Base-by-base conservation (phyloP, 2,888 invertebrate species). In the Macrophya annulata region DNA sequence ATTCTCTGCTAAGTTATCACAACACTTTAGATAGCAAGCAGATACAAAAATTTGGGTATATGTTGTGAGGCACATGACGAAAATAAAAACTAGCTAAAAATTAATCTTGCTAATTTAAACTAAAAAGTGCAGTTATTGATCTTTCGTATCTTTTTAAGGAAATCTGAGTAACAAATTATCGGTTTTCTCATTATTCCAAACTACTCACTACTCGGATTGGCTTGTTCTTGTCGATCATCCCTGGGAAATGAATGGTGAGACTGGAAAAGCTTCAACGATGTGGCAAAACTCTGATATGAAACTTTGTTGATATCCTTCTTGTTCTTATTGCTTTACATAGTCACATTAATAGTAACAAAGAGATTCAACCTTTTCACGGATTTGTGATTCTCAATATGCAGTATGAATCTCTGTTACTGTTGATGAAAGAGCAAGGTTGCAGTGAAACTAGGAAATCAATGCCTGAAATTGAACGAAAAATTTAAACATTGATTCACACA, bases 181-280 rank as follows among this genome's bases (percentile, higher is more conserved):
- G 62, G 62, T 62, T 45, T 65, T 48, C 25, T 81, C 51, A 8
- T 51, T 40, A 17, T 55, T 43, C 71, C 40, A 37, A 72, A 17
- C 9, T 84, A 91, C 92, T 89, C 85, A 93, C 93, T 91, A 91
- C 90, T 90, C 92, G 90, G 86, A 91, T 90, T 87, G 90, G 91
- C 89, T 93, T 93, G 86, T 89, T 91, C 90, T 93, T 92, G 88
- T 92, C 91, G 88, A 92, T 90, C 93, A 93, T 93, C 87, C 91
- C 91, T 90, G 85, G 68, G 51, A 83, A 83, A 65, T 45, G 71
- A 68, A 83, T 83, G 48, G 25, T 83, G 83, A 65, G 68, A 40
- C 48, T 51, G 68, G 37, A 62, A 43, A 17, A 21, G 59, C 6
- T 12, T 43, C 40, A 51, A 21, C 37, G 17, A 31, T 62, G 17